Conservation (phyloP, 2,797 vertebrate genomes). For the Odontamblyopus rebecca region DNA sequence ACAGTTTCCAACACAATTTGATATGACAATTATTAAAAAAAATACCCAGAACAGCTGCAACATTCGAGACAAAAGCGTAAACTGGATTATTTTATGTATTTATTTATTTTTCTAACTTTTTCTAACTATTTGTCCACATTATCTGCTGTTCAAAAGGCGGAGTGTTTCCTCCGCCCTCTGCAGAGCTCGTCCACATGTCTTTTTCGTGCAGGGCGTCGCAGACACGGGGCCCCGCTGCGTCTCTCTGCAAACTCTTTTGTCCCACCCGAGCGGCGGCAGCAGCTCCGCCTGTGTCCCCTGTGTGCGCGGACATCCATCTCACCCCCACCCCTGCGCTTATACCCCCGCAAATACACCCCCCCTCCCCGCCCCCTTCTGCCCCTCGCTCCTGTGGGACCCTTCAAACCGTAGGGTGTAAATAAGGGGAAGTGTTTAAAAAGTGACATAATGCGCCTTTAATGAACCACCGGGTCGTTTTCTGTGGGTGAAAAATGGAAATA, state of each 20-base stretch:
- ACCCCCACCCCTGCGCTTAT: conserved; percentile 66
- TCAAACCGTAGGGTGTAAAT: conserved; percentile 63
- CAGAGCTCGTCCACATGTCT: neutral
- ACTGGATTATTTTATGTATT: too few species aligned
- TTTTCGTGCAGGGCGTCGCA: conserved; percentile 72
- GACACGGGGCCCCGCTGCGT: conserved; percentile 78
- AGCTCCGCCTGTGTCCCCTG: conserved; percentile 71
- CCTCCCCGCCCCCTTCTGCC: conserved; percentile 21
- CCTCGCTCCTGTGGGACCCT: conserved; percentile 80
- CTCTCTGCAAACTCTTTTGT: conserved; percentile 76
- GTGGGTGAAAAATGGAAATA: too few species aligned
- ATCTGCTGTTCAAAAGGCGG: too few species aligned
- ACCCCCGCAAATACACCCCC: neutral
- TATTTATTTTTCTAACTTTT: too few species aligned
- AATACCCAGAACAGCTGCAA: too few species aligned
- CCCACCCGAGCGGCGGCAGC: conserved; percentile 24
- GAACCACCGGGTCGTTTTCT: too few species aligned
- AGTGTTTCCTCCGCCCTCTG: neutral
- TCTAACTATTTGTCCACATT: too few species aligned
- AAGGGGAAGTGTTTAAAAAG: too few species aligned
- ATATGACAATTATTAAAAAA: too few species aligned
- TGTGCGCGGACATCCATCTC: conserved; percentile 82
- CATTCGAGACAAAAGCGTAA: too few species aligned
- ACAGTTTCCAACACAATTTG: too few species aligned
- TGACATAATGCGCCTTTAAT: too few species aligned